Evolutionary conservation across 1,140 invertebrate species (phyloP).

Genomic region (Trachelipus rathkii): DNA sequence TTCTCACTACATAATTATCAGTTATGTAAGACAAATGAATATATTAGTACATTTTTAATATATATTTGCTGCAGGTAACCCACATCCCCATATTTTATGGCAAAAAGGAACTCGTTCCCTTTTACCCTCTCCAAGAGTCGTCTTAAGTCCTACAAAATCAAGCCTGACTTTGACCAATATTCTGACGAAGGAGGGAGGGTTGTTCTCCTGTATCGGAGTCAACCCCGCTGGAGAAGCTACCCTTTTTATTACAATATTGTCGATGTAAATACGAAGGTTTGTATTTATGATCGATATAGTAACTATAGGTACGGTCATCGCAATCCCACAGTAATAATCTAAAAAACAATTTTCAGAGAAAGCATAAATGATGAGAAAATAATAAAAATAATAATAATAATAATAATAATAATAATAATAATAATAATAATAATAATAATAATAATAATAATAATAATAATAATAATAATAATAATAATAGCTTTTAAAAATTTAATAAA

Average conservation of each 20-base stretch:
- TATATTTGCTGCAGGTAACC: slow-evolving; percentile 19
- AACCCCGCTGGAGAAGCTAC: slow-evolving; percentile 37
- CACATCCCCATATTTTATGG: slow-evolving; percentile 32
- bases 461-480: no score
- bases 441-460: no score
- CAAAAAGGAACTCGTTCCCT: slow-evolving; percentile 29
- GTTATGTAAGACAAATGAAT: no score
- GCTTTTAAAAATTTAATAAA: no score
- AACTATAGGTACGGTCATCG: slow-evolving; percentile 90
- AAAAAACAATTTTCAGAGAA: no score
- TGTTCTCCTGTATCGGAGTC: slow-evolving; percentile 33
- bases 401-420: no score
- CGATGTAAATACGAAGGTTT: slow-evolving; percentile 28
- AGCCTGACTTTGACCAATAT: slow-evolving; percentile 31
- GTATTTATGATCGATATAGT: no score
- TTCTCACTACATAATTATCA: no score
- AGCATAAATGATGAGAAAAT: no score
- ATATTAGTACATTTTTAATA: no score
- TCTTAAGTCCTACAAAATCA: slow-evolving; percentile 8
- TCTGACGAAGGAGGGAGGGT: slow-evolving; percentile 24
- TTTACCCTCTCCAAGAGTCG: slow-evolving; percentile 25
- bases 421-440: no score
- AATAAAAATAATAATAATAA: no score
- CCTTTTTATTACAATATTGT: slow-evolving; percentile 29
- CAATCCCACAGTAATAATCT: slow-evolving; percentile 94